phyloP scores from a whole-genome alignment of 2,888 invertebrate genomes.

The Chloroclysta siterata region DNA sequence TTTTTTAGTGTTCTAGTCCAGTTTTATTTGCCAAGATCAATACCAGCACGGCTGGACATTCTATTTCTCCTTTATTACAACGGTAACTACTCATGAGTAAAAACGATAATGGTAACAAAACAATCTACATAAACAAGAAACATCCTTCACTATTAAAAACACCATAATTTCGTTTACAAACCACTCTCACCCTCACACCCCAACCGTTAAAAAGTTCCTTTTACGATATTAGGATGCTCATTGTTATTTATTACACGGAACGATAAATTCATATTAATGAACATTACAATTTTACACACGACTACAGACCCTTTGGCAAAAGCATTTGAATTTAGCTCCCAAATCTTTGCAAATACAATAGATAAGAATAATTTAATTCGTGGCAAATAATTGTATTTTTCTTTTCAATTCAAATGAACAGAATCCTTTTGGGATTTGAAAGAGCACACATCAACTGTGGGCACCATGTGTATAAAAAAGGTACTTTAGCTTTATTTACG shows the following conservation, averaged over 20 bases:
- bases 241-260: conserved; percentile 37
- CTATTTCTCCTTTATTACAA: no score
- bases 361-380: conserved; percentile 2
- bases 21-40: no score
- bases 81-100: no score
- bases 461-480: conserved; percentile 1
- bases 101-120: no score
- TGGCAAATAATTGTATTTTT: conserved; percentile 8
- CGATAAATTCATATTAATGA: conserved; percentile 26
- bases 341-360: conserved; percentile 9
- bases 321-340: neutral
- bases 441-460: neutral
- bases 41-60: no score
- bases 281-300: conserved; percentile 3
- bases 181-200: conserved; percentile 31
- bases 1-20: no score
- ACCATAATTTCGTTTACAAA: conserved; percentile 17
- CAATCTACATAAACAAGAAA: no score
- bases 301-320: neutral
- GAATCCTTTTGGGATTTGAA: conserved; percentile 10
- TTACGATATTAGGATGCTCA: conserved; percentile 32
- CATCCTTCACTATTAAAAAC: neutral
- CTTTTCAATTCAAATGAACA: conserved; percentile 5
- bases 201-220: conserved; percentile 35
- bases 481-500: conserved; percentile 16